phyloP scores from a whole-genome alignment of 2,113 vertebrate genomes.

The Dasypus novemcinctus region DNA sequence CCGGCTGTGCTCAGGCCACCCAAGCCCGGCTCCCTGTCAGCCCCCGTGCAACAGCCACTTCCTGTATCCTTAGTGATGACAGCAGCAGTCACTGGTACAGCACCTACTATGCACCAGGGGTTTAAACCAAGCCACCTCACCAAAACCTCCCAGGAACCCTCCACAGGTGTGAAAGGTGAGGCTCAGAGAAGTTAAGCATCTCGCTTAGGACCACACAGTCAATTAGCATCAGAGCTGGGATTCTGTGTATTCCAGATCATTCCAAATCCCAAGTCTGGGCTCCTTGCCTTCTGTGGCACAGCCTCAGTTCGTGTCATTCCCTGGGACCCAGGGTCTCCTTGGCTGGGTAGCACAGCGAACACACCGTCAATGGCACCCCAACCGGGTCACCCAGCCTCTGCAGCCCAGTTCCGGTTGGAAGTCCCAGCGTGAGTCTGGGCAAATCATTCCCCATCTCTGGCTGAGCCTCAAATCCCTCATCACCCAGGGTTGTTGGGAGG shows the following conservation, averaged over 20 bases:
- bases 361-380: background rate
- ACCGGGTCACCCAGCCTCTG: background rate
- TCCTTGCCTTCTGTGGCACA: rapidly evolving
- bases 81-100: background rate
- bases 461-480: background rate
- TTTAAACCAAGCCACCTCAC: background rate
- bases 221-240: background rate
- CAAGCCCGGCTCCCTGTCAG: background rate
- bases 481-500: background rate
- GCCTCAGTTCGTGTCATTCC: background rate
- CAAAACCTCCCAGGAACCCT: background rate
- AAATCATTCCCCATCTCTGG: background rate
- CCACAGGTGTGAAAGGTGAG: background rate
- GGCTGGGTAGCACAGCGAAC: background rate
- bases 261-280: background rate
- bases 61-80: background rate
- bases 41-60: background rate
- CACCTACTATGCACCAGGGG: background rate
- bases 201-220: rapidly evolving
- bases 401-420: background rate
- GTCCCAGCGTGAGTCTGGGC: background rate
- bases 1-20: background rate
- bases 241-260: background rate
- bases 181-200: background rate
- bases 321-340: background rate